A percentile compares a stretch with the other conserved stretches of the same genome.
Evolutionary conservation across 2,888 invertebrate species (phyloP).

Genomic region (Pristionchus arcanus): DNA sequence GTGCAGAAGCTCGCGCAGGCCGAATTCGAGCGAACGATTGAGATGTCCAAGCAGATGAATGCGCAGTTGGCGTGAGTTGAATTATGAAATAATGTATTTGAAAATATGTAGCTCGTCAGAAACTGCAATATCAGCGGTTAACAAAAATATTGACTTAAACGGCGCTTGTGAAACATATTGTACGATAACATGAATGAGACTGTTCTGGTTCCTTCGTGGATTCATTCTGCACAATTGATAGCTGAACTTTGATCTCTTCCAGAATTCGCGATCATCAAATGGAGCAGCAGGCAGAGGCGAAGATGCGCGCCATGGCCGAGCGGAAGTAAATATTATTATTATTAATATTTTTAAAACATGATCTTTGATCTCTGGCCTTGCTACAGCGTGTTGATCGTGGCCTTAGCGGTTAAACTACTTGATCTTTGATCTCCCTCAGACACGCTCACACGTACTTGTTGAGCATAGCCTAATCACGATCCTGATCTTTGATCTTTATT

Average conservation of each 20-base stretch:
- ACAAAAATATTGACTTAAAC: not conserved
- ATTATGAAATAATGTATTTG: not conserved
- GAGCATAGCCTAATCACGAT: no score
- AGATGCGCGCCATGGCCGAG: not conserved
- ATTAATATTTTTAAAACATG: not conserved
- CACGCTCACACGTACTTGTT: no score
- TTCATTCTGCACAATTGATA: not conserved
- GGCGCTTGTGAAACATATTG: no score
- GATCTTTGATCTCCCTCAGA: no score
- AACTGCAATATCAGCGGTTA: not conserved
- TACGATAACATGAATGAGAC: no score
- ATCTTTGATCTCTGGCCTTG: not conserved
- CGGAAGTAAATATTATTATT: not conserved
- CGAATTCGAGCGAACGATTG: not conserved
- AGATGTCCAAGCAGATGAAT: not conserved
- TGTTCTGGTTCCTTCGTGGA: no score
- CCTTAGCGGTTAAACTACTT: not conserved
- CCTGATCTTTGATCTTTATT: not conserved
- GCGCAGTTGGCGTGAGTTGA: not conserved
- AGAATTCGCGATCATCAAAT: not conserved
- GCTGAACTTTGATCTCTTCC: slow-evolving; percentile 40
- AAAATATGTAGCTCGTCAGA: no score
- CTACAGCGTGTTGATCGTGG: no score
- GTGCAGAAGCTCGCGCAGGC: not conserved
- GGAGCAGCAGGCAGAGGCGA: not conserved